Percentiles rank a stretch among this genome's conserved stretches.
Conservation (phyloP, 1,140 invertebrate genomes). For the Nephila pilipes region DNA sequence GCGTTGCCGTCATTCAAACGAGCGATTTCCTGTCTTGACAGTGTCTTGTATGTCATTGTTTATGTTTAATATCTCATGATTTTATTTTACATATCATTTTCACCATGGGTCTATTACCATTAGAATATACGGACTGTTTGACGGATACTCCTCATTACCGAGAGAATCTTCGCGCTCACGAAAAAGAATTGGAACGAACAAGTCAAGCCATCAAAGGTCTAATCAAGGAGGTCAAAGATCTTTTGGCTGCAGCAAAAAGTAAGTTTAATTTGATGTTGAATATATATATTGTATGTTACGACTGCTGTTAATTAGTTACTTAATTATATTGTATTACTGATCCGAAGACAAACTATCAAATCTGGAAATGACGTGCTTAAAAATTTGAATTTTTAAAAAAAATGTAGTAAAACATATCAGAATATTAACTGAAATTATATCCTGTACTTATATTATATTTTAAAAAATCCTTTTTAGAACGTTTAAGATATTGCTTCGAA, state of each 20-base stretch:
- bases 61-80: constrained; percentile 25
- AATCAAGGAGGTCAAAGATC: constrained; percentile 97
- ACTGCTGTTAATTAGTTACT: not conserved
- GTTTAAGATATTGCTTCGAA: no score
- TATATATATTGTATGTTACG: not conserved
- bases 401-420: no score
- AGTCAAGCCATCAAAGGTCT: constrained; percentile 97
- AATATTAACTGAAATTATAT: no score
- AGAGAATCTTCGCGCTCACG: constrained; percentile 96
- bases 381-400: no score
- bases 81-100: constrained; percentile 45
- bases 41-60: not conserved
- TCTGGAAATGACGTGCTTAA: no score
- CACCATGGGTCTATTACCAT: constrained; percentile 92
- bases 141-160: constrained; percentile 98
- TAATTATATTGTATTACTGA: no score
- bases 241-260: constrained; percentile 95
- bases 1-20: constrained; percentile 24
- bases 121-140: constrained; percentile 98
- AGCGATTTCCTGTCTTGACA: constrained; percentile 21
- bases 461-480: no score
- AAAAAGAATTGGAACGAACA: constrained; percentile 96
- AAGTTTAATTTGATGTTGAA: constrained; percentile 82
- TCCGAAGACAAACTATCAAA: no score
- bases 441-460: no score